phyloP scores from a whole-genome alignment of 2,888 invertebrate genomes.

The Campoletis raptor region DNA sequence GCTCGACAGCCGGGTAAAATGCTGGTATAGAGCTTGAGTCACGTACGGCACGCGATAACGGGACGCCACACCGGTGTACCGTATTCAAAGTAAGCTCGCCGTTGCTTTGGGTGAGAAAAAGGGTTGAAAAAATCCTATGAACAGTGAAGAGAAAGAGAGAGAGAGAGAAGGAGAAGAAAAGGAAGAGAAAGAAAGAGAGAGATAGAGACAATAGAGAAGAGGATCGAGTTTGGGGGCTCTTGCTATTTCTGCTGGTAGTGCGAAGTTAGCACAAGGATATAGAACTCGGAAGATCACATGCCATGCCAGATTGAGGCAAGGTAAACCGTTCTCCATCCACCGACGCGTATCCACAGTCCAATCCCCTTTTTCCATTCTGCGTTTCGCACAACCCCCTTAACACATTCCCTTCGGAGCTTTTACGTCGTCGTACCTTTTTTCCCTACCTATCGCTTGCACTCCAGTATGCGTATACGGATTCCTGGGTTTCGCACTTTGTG shows the following conservation, averaged over 20 bases:
- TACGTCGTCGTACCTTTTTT: slow-evolving; percentile 9
- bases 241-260: slow-evolving; percentile 60
- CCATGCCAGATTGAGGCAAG: slow-evolving; percentile 80
- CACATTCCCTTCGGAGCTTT: slow-evolving; percentile 59
- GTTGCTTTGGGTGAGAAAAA: slow-evolving; percentile 45
- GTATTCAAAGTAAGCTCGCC: slow-evolving; percentile 65
- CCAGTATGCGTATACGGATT: slow-evolving; percentile 53
- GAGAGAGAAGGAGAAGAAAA: slow-evolving; percentile 71
- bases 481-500: slow-evolving; percentile 72
- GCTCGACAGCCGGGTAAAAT: slow-evolving; percentile 73
- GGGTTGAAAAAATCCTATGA: slow-evolving; percentile 29
- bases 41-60: slow-evolving; percentile 81
- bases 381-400: slow-evolving; percentile 63
- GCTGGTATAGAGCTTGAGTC: slow-evolving; percentile 75
- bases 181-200: slow-evolving; percentile 48
- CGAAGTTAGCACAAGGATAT: slow-evolving; percentile 47
- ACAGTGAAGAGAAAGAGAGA: slow-evolving; percentile 21
- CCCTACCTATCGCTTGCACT: slow-evolving; percentile 28
- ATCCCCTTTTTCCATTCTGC: slow-evolving; percentile 49
- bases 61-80: slow-evolving; percentile 68
- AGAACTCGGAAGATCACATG: slow-evolving; percentile 77
- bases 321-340: slow-evolving; percentile 79
- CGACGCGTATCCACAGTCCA: slow-evolving; percentile 62
- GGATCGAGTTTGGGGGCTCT: slow-evolving; percentile 68
- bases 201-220: slow-evolving; percentile 70